These are phyloP conservation scores for Ibycter americanus DNA, from an alignment of 2,797 vertebrate species.

Conservation along the genomic window DNA sequence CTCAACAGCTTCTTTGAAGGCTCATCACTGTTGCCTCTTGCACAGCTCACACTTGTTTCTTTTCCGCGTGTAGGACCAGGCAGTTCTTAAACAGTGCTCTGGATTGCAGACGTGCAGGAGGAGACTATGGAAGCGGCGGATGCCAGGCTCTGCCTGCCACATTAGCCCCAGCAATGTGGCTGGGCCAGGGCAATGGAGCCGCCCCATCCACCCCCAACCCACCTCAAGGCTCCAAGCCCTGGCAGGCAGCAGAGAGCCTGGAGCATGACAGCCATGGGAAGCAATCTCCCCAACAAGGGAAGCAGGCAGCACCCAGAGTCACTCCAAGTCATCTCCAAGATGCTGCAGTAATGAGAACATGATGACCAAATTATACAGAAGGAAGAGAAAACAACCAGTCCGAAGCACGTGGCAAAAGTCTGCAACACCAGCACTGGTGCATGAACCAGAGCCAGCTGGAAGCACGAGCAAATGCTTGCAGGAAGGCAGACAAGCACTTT, in stretches of 20 bases:
- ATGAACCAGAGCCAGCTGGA: not conserved
- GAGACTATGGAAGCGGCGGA: fast-evolving
- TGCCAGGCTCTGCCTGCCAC: not conserved
- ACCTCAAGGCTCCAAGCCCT: not conserved
- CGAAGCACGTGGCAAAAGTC: not conserved
- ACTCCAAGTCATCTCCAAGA: not conserved
- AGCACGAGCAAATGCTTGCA: not conserved
- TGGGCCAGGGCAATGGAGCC: not conserved
- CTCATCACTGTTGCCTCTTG: not conserved
- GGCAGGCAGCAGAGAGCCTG: not conserved
- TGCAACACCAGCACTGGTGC: not conserved
- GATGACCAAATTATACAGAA: not conserved
- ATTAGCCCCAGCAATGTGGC: not conserved
- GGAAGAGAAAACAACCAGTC: not conserved
- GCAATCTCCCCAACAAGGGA: not conserved
- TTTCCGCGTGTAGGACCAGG: not conserved
- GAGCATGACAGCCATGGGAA: not conserved
- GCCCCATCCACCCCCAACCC: not conserved
- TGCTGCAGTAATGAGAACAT: not conserved
- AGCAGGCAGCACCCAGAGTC: not conserved
- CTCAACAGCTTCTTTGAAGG: not conserved
- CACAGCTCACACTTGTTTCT: not conserved
- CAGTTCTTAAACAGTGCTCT: not conserved
- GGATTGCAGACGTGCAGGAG: not conserved
- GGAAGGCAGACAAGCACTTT: not conserved